Evolutionary conservation across 1,140 invertebrate genomes (phyloP).

Genomic region (Philopotamus ludificatus): DNA sequence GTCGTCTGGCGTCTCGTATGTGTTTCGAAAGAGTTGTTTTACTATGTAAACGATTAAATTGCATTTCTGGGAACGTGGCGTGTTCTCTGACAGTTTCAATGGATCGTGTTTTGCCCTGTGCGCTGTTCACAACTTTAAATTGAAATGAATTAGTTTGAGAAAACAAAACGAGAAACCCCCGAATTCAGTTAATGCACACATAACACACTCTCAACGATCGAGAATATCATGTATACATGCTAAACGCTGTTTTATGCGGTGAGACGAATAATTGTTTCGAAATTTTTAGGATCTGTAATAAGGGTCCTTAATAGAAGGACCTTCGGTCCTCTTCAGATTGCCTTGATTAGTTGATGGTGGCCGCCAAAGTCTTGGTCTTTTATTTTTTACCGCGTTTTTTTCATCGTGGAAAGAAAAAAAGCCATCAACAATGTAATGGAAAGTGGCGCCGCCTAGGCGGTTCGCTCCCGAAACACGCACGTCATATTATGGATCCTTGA

Average conservation of each 20-base stretch:
- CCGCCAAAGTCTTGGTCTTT: conserved; percentile 21
- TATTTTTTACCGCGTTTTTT: conserved; percentile 30
- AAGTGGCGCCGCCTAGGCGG: conserved; percentile 51
- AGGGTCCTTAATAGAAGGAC: background rate
- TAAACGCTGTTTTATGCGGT: too few relatives aligned
- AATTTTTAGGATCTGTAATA: background rate
- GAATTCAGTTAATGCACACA: too few relatives aligned
- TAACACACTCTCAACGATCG: too few relatives aligned
- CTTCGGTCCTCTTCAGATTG: conserved; percentile 5
- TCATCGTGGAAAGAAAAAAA: conserved; percentile 56
- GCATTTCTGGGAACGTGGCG: conserved; percentile 40
- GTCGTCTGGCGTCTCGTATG: background rate
- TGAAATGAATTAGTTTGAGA: conserved; percentile 14
- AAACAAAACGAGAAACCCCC: too few relatives aligned
- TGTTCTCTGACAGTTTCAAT: conserved; percentile 23
- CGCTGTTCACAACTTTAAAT: conserved; percentile 20
- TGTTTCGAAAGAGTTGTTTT: conserved; percentile 9
- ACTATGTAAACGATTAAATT: conserved; percentile 35
- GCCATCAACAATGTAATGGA: conserved; percentile 55
- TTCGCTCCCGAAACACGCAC: conserved; percentile 38
- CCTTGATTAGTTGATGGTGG: conserved; percentile 29
- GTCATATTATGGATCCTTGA: conserved; percentile 17
- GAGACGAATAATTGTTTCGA: too few relatives aligned
- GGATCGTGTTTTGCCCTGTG: background rate
- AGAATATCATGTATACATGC: too few relatives aligned